Base-by-base conservation (phyloP, 2,797 vertebrate species). In the Sternotherus odoratus region DNA sequence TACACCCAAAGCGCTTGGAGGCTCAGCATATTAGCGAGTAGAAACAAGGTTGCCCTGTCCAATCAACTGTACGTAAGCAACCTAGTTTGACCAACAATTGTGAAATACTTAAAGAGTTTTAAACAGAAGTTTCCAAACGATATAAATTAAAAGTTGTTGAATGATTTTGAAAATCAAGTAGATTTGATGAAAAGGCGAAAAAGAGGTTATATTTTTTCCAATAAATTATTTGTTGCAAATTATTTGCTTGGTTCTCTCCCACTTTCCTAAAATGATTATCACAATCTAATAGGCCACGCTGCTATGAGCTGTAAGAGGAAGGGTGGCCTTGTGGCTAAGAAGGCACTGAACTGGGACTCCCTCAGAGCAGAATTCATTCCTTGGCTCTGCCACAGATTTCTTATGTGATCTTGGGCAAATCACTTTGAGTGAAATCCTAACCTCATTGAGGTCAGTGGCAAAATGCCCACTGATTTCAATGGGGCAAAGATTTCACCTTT, bases 201-300 rank as follows among this genome's bases (percentile, higher is more conserved):
- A 95, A 95, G 93, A 92, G 94, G 86, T 88, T 97, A 89, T 95
- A 90, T 87, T 95, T 95, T 95, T 91, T 87, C 85, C 88, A n/a
- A 77, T 84, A 94, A 87, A 96, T 95, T 16, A 36, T 89, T 95
- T 94, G 88, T 96, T 92, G 87, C 0, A 1, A 96, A 80, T 48
- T 92, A 95, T 96, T 82, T 93, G 82, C 86, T 95, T 94, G 95
- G 92, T 84, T 95, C 91, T 66, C 5, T 36, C 63, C n/a, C 63
- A 66, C 16, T 66, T 66, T 66, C 63, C 63, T 36, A 36, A 66
- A 85, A 36, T 6, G 19, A 48, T 74, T 24, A 75, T 33, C 57
- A n/a, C 0, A 0, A 60, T 93, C 87, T 17, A 85, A 36, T 78
- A 8, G 6, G 50, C 50, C 72, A 85, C 66, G 85, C 4, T 21